Evolutionary conservation across 2,888 invertebrate species (phyloP).

Genomic region (Dicyrtomina minuta): DNA sequence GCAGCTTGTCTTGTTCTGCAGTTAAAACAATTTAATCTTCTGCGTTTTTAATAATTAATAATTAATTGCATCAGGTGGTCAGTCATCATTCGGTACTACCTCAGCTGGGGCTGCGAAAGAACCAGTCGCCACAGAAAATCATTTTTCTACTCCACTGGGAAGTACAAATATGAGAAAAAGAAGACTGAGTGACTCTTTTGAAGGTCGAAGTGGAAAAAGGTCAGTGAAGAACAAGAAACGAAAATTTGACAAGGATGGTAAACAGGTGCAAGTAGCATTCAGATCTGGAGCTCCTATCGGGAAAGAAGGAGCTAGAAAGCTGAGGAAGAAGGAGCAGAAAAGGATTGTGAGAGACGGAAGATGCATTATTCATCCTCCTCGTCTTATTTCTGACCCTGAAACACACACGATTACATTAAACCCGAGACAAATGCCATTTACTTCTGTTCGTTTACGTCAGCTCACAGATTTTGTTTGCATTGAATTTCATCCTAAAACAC

Average conservation of each 20-base stretch:
- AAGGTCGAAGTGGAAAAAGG: background rate
- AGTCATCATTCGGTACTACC: background rate
- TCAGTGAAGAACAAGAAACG: background rate
- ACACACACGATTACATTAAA: background rate
- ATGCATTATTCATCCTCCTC: slow-evolving; percentile 6
- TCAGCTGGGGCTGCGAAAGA: background rate
- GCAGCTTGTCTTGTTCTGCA: too few relatives aligned
- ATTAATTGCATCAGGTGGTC: too few relatives aligned
- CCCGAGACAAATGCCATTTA: slow-evolving; percentile 2
- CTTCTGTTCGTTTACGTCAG: background rate
- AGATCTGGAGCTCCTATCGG: slow-evolving; percentile 15
- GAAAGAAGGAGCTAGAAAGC: slow-evolving; percentile 7
- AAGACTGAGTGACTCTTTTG: background rate
- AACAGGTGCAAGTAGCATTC: slow-evolving; percentile 2
- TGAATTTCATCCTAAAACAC: background rate
- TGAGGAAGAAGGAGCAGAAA: slow-evolving; percentile 8
- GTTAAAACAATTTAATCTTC: too few relatives aligned
- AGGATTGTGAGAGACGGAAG: background rate
- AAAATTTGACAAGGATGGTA: background rate
- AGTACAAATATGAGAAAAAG: background rate
- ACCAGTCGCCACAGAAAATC: background rate
- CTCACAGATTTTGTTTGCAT: slow-evolving; percentile 7
- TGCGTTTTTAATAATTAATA: too few relatives aligned
- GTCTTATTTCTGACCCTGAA: background rate
- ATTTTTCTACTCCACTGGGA: background rate